Evolutionary conservation across 2,888 invertebrate species (phyloP).

Genomic region (Eretmocerus hayati): DNA sequence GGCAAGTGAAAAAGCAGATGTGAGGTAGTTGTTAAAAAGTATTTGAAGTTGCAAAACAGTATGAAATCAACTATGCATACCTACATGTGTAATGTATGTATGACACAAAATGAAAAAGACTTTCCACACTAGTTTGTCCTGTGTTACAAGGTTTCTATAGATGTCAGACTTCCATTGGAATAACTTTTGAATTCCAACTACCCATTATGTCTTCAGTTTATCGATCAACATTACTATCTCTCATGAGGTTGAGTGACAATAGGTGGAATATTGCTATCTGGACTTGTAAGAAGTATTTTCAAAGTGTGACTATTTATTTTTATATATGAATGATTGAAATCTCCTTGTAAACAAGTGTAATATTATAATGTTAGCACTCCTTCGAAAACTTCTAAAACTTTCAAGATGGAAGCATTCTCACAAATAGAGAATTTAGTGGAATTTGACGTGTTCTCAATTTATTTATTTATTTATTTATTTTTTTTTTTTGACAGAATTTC

Average conservation of each 20-base stretch:
- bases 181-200: conserved; percentile 7
- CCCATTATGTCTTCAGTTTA: not conserved
- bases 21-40: conserved; percentile 37
- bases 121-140: conserved; percentile 4
- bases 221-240: conserved; percentile 14
- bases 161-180: conserved; percentile 7
- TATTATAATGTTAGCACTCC: no score
- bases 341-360: no score
- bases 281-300: conserved; percentile 5
- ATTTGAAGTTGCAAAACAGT: conserved; percentile 43
- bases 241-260: conserved; percentile 13
- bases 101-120: no score
- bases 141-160: conserved; percentile 17
- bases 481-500: not conserved
- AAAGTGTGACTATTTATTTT: conserved; percentile 5
- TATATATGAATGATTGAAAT: no score
- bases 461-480: conserved; percentile 5
- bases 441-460: conserved; percentile 18
- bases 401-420: not conserved
- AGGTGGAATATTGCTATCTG: conserved; percentile 9
- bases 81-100: no score
- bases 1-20: conserved; percentile 20
- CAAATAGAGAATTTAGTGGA: no score
- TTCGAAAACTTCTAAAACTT: no score
- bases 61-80: conserved; percentile 40